Evolutionary conservation across 2,797 vertebrate species (phyloP), one percentile per base, ranked within the genome.

Genomic region (Manis pentadactyla): DNA sequence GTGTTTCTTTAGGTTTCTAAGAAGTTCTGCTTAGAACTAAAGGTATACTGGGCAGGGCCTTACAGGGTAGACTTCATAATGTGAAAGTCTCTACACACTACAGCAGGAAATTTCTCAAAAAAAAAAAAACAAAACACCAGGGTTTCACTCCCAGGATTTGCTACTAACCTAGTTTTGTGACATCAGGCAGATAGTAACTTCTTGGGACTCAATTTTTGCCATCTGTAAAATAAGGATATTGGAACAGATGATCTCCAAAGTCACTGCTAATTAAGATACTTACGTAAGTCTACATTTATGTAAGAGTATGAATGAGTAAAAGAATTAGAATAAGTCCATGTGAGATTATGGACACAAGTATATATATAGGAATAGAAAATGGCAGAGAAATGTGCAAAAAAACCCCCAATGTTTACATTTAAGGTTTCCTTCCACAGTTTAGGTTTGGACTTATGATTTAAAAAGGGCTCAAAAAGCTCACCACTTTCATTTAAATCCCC

Each of bases 1-100:
- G 31, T 63, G 27, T 90, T 93, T 82, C 82, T 78, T 92, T 69
- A 66, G 18, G 75, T 96, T 96, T 87, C 55, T 82, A 90, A 92
- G 34, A 82, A 49, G 46, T 59, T 13, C n/a, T 81, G 77, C 12
- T 79, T 55, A 90, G 7, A 91, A 23, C 39, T 90, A 85, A 82
- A 93, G 77, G 69, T 21, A 87, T 7, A 92, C 0, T 78, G 37
- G 77, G 18, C 19, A 49, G 42, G 68, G 51, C 17, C 23, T 46
- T 90, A 63, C 0, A 64, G 13, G 64, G 61, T 12, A 46, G 34
- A 68, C 12, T 79, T 94, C 39, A 83, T 21, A 42, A 59, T 73
- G 31, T 69, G 79, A 95, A 86, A 73, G 31, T 13, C 21, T 92
- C 11, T 37, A 77, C 34, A 29, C 14, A 66, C 27, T 57, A 89